Evolutionary conservation across 2,888 invertebrate genomes (phyloP).

Genomic region (Embidobia sp.): DNA sequence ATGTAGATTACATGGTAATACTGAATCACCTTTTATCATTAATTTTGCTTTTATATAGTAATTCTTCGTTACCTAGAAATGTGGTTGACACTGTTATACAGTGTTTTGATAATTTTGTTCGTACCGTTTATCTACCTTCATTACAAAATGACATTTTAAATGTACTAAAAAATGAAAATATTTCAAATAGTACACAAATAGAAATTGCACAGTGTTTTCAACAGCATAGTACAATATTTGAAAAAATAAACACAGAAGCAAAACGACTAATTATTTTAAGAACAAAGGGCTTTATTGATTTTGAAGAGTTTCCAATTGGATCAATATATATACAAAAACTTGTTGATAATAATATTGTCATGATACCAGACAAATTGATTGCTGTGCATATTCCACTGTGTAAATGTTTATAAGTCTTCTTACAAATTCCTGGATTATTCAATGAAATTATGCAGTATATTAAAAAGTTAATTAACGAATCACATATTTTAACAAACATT

Average conservation of each 20-base stretch:
- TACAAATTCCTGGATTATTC: constrained; percentile 35
- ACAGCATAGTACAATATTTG: constrained; percentile 13
- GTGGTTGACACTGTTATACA: background rate
- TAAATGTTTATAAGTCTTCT: constrained; percentile 22
- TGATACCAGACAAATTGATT: background rate
- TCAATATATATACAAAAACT: constrained; percentile 5
- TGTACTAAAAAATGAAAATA: no score
- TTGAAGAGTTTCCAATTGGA: constrained; percentile 22
- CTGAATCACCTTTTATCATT: background rate
- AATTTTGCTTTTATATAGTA: background rate
- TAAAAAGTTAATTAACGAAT: background rate
- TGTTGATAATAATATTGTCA: background rate
- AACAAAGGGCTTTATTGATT: constrained; percentile 32
- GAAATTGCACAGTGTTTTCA: background rate
- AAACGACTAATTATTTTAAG: constrained; percentile 37
- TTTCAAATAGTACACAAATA: no score
- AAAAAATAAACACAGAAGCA: constrained; percentile 22
- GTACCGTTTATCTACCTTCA: background rate
- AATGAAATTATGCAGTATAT: constrained; percentile 9
- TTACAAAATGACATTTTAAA: background rate
- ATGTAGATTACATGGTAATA: background rate
- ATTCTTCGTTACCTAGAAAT: background rate
- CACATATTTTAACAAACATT: background rate
- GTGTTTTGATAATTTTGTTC: background rate
- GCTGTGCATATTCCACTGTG: constrained; percentile 17